phyloP scores from a whole-genome alignment of 2,888 invertebrate species.

The Xestia c-nigrum region DNA sequence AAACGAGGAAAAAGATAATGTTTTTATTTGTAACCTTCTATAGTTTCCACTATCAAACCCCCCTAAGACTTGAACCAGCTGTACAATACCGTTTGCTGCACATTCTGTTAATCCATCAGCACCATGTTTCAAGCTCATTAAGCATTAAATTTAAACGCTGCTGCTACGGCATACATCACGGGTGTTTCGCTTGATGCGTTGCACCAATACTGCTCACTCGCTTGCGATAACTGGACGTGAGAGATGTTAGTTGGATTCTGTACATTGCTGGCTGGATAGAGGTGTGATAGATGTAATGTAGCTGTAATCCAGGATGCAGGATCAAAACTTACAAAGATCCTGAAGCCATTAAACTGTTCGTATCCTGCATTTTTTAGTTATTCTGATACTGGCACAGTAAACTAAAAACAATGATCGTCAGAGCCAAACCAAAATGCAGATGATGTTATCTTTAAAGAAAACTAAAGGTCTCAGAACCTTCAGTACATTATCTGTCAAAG shows the following conservation, averaged over 20 bases:
- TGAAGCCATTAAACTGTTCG: background rate
- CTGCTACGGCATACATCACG: conserved; percentile 71
- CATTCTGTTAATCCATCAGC: conserved; percentile 50
- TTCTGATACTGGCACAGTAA: background rate
- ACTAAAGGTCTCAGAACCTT: background rate
- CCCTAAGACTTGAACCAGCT: background rate
- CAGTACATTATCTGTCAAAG: background rate
- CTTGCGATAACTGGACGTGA: conserved; percentile 34
- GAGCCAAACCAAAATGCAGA: background rate
- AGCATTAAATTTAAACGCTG: conserved; percentile 77
- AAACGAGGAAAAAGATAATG: background rate
- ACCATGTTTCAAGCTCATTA: conserved; percentile 72
- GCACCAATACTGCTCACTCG: conserved; percentile 67
- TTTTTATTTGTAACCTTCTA: background rate
- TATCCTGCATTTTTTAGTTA: background rate
- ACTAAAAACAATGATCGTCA: background rate
- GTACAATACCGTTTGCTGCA: conserved; percentile 1
- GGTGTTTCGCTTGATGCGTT: conserved; percentile 74
- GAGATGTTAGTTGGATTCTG: background rate
- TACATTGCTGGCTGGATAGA: conserved; percentile 60
- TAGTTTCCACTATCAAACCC: background rate
- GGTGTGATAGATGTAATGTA: too few relatives aligned
- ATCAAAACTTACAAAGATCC: background rate
- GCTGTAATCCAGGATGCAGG: background rate
- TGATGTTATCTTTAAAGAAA: background rate